Percentiles rank a stretch among this genome's conserved stretches.
phyloP scores from a whole-genome alignment of 2,113 vertebrate species.

The Sinocyclocheilus rhinocerous region DNA sequence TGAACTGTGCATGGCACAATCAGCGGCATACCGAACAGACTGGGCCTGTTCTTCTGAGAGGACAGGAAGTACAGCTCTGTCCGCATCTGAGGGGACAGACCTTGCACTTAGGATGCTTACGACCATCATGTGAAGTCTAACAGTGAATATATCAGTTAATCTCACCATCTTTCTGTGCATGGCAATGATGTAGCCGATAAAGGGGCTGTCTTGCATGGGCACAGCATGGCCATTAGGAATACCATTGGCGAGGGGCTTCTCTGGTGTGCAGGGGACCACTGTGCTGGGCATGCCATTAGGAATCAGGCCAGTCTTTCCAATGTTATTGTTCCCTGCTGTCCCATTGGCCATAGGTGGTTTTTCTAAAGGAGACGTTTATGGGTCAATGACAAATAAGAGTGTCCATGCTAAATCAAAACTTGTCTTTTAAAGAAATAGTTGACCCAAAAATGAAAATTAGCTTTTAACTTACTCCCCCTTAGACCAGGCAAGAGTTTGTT shows the following conservation, averaged over 20 bases:
- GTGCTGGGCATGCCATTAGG: constrained; percentile 88
- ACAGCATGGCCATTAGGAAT: constrained; percentile 84
- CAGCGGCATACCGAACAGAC: constrained; percentile 95
- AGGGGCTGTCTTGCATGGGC: constrained; percentile 83
- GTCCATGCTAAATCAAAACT: not conserved
- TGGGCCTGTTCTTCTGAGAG: constrained; percentile 96
- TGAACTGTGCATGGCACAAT: constrained; percentile 95
- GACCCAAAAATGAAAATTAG: too few species aligned
- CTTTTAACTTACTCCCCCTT: too few species aligned
- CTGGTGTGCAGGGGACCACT: constrained; percentile 80
- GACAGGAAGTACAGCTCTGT: constrained; percentile 97
- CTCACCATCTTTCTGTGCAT: constrained; percentile 98
- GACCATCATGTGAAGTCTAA: not conserved
- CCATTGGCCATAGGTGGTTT: constrained; percentile 74
- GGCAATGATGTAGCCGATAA: constrained; percentile 95
- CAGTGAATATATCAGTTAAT: not conserved
- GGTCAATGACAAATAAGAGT: not conserved
- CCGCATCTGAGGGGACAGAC: constrained; percentile 82
- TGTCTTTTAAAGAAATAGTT: too few species aligned
- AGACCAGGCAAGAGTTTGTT: too few species aligned
- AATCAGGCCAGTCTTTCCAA: constrained; percentile 76
- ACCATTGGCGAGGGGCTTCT: constrained; percentile 79
- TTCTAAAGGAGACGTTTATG: constrained; percentile 63
- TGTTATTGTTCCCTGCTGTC: constrained; percentile 30
- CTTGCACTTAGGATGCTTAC: not conserved